Percentiles rank a stretch among this genome's conserved stretches.
phyloP scores from a whole-genome alignment of 2,797 vertebrate species.

The Argya squamiceps region DNA sequence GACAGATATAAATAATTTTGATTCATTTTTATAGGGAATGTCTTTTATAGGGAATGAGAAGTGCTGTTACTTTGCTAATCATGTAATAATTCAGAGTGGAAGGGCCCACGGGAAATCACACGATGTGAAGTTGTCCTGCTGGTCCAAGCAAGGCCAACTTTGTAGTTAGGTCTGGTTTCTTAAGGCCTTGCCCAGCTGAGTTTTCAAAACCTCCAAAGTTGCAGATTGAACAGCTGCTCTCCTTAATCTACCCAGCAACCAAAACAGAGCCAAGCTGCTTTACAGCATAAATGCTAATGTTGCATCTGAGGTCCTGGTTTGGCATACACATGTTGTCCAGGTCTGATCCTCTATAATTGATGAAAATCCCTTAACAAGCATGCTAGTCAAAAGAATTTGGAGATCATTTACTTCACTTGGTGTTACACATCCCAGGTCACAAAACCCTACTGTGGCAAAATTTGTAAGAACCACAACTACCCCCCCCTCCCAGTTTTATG shows the following conservation, averaged over 20 bases:
- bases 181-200: not conserved
- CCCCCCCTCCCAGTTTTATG: rapidly evolving
- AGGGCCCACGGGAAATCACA: no score
- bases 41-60: not conserved
- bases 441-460: not conserved
- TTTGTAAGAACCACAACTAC: not conserved
- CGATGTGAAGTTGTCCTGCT: not conserved
- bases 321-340: not conserved
- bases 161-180: not conserved
- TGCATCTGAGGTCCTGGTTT: not conserved
- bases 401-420: not conserved
- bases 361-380: not conserved
- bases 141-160: not conserved
- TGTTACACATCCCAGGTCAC: not conserved
- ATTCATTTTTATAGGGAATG: not conserved
- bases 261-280: not conserved
- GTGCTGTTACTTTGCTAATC: not conserved
- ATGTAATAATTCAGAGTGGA: not conserved
- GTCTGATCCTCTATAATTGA: not conserved
- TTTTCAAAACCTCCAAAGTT: not conserved
- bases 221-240: not conserved
- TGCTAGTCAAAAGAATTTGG: not conserved
- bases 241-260: not conserved
- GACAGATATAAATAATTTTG: not conserved
- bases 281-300: not conserved